Percentiles rank a stretch among this genome's conserved stretches.
phyloP scores from a whole-genome alignment of 2,888 invertebrate genomes.

The Acrobasis suavella region DNA sequence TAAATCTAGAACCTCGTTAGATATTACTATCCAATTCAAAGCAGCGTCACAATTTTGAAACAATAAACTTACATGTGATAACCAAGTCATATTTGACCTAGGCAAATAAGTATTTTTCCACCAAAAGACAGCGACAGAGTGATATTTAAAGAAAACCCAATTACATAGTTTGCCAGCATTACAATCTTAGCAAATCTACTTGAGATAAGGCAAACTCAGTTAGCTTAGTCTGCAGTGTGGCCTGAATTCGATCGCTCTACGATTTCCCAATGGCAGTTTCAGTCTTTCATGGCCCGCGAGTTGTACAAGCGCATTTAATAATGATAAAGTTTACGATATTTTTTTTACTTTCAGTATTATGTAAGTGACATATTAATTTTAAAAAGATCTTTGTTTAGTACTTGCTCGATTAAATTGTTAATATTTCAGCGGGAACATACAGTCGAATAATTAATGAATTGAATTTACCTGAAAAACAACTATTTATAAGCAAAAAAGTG shows the following conservation, averaged over 20 bases:
- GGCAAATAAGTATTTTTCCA: too few species aligned
- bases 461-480: slow-evolving; percentile 41
- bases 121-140: too few species aligned
- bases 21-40: too few species aligned
- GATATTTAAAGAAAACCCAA: too few species aligned
- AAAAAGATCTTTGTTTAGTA: background rate
- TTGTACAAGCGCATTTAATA: slow-evolving; percentile 29
- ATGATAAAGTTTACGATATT: slow-evolving; percentile 17
- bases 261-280: slow-evolving; percentile 20
- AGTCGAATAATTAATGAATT: slow-evolving; percentile 38
- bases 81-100: too few species aligned
- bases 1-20: background rate
- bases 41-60: too few species aligned
- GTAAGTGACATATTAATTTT: slow-evolving; percentile 12
- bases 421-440: slow-evolving; percentile 32
- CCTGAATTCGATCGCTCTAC: background rate
- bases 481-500: slow-evolving; percentile 71
- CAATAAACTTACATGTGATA: too few species aligned
- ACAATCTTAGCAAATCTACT: background rate
- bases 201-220: background rate
- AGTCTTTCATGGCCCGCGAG: slow-evolving; percentile 33
- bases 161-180: background rate
- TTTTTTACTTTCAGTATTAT: background rate
- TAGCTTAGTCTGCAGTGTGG: background rate
- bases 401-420: background rate